Evolutionary conservation across 2,888 invertebrate genomes (phyloP).

Genomic region (Apamea crenata): DNA sequence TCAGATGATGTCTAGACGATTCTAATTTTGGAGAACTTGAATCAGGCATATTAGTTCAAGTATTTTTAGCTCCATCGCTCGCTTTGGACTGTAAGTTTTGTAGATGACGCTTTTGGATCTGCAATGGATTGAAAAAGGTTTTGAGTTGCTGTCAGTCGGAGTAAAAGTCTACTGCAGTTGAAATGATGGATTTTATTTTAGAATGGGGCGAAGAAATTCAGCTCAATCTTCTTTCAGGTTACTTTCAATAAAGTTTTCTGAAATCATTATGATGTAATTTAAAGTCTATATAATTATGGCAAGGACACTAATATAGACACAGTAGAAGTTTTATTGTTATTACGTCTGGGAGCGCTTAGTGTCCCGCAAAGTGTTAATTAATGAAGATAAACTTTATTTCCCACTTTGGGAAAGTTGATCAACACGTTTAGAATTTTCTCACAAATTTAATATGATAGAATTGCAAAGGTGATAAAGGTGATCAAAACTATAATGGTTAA

Average conservation of each 20-base stretch:
- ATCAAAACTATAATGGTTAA: not conserved
- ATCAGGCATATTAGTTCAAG: slow-evolving; percentile 26
- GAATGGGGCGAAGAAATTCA: not conserved
- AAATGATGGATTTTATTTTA: slow-evolving; percentile 10
- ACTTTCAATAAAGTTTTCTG: not conserved
- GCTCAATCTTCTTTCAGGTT: not conserved
- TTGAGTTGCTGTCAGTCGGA: no score
- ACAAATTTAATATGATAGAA: not conserved
- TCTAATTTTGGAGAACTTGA: slow-evolving; percentile 55
- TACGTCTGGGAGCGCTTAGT: no score
- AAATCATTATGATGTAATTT: not conserved
- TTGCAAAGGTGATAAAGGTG: not conserved
- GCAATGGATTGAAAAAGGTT: slow-evolving; percentile 17
- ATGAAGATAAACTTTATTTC: not conserved
- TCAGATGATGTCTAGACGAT: slow-evolving; percentile 62
- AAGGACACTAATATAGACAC: no score
- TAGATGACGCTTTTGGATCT: not conserved
- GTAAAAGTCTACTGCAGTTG: not conserved
- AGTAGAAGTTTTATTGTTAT: no score
- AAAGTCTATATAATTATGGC: rapidly evolving
- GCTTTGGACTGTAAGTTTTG: not conserved
- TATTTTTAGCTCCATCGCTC: slow-evolving; percentile 35
- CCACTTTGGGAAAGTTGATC: no score
- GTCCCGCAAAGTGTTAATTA: not conserved
- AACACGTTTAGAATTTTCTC: not conserved